Evolutionary conservation across 2,113 vertebrate species (phyloP), one percentile per base, ranked within the genome.

Genomic region (Lagopus leucura): DNA sequence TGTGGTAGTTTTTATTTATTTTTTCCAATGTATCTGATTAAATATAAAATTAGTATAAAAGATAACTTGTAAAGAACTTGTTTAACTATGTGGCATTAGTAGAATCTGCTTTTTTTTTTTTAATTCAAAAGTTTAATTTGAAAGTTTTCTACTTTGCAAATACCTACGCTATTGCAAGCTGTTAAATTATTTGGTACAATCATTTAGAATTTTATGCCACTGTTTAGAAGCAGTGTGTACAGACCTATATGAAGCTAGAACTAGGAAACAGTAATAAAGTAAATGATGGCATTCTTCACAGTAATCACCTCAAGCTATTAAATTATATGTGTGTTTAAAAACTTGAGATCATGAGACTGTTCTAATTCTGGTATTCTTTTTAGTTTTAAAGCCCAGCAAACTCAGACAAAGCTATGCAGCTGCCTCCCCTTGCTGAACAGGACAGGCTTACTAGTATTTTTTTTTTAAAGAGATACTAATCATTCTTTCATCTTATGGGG

Each of bases 301-400:
- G 11, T 21, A 75, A 28, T 65, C 21, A 78, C 70, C 55, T 77
- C 36, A 74, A 82, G 40, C 19, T 82, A 38, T 25, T 40, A 42
- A 60, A 50, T 86, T 72, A 25, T 70, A 7, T 14, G 3, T 73
- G 2, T 47, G 20, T 28, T n/a, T 38, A 48, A 74, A 95, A 75
- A 54, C 38, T 65, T 20, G 77, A 50, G 58, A 73, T 69, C 42
- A 45, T n/a, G n/a, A 89, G 54, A 24, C 74, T 67, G 6, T 73
- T 76, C 55, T 36, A 80, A 60, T 6, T 88, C 19, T 0, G 2
- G 38, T 60, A 14, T 42, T 80, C 47, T 42, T 69, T 66, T 89
- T 85, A 85, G n/a, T 67, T 91, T 95, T 71, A n/a, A 86, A 83
- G 6, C 47, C 38, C 74, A 81, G 45, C 76, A 82, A 95, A 81